A percentile compares a stretch with the other conserved stretches of the same genome.
Evolutionary conservation across 2,113 vertebrate genomes (phyloP).

Genomic region (Theristicus caerulescens): DNA sequence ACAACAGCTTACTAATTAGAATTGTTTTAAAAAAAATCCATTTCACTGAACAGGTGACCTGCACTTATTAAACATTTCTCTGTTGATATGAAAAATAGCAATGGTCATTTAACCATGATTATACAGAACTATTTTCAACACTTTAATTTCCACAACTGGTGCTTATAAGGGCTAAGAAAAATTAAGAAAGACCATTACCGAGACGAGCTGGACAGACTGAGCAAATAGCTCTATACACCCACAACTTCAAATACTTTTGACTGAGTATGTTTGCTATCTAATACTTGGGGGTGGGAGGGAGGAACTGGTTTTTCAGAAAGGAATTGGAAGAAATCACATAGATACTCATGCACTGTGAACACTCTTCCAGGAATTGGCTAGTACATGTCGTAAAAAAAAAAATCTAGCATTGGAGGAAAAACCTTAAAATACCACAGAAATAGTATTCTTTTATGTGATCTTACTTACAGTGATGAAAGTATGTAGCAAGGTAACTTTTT

Average conservation of each 20-base stretch:
- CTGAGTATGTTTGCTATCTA: not conserved
- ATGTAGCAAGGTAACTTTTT: not conserved
- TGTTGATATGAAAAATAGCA: not conserved
- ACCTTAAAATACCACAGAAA: not conserved
- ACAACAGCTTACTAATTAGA: constrained; percentile 10
- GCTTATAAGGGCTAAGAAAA: not conserved
- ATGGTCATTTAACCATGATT: not conserved
- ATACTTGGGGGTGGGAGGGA: accelerated
- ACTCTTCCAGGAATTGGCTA: not conserved
- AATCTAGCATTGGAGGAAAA: not conserved
- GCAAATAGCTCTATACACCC: not conserved
- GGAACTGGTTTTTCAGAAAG: not conserved
- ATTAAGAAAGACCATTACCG: not conserved
- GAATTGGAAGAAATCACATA: not conserved
- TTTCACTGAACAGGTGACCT: constrained; percentile 18
- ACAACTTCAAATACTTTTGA: not conserved
- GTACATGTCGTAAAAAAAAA: not conserved
- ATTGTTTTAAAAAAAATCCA: not conserved
- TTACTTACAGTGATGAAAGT: not conserved
- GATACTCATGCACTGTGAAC: not conserved
- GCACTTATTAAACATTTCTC: constrained; percentile 31
- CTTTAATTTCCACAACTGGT: not conserved
- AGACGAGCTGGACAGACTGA: not conserved
- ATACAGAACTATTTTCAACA: not conserved
- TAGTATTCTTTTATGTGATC: not conserved